These are phyloP conservation scores for Drosophila mauritiana DNA, from an alignment of 1,140 invertebrate species.

Conservation along the genomic window DNA sequence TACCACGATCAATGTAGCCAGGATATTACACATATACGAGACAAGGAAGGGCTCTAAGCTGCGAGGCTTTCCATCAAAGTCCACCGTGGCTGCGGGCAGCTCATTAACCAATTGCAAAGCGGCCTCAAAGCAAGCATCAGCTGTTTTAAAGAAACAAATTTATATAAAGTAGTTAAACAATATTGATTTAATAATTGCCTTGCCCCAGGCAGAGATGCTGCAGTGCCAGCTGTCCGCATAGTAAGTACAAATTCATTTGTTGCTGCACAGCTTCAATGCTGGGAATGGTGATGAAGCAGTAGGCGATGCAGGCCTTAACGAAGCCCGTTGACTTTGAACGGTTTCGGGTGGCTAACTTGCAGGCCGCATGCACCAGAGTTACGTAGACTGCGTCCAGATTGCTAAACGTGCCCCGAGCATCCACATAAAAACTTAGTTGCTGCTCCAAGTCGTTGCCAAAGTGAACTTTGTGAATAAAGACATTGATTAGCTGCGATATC, in stretches of 20 bases:
- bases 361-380: conserved; percentile 94
- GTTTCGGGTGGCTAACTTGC: conserved; percentile 91
- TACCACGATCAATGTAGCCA: conserved; percentile 93
- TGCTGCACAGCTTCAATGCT: conserved; percentile 91
- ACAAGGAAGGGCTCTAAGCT: conserved; percentile 90
- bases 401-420: conserved; percentile 93
- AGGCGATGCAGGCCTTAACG: conserved; percentile 97
- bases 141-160: conserved; percentile 85
- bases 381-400: conserved; percentile 95
- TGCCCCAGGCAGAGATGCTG: conserved; percentile 96
- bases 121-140: conserved; percentile 96
- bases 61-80: conserved; percentile 90
- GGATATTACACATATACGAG: conserved; percentile 90
- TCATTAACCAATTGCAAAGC: conserved; percentile 92
- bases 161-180: background rate
- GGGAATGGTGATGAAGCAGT: conserved; percentile 97
- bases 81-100: conserved; percentile 90
- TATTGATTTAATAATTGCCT: conserved; percentile 10
- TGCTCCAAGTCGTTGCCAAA: conserved; percentile 95
- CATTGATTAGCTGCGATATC: conserved; percentile 93
- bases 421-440: conserved; percentile 96
- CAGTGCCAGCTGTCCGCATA: conserved; percentile 95
- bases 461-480: conserved; percentile 91
- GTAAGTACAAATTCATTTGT: conserved; percentile 93
- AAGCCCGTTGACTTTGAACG: conserved; percentile 88